Percentiles rank a stretch among this genome's conserved stretches.
These are phyloP conservation scores for Platalea minor DNA, from an alignment of 2,797 vertebrate species.

Conservation along the genomic window DNA sequence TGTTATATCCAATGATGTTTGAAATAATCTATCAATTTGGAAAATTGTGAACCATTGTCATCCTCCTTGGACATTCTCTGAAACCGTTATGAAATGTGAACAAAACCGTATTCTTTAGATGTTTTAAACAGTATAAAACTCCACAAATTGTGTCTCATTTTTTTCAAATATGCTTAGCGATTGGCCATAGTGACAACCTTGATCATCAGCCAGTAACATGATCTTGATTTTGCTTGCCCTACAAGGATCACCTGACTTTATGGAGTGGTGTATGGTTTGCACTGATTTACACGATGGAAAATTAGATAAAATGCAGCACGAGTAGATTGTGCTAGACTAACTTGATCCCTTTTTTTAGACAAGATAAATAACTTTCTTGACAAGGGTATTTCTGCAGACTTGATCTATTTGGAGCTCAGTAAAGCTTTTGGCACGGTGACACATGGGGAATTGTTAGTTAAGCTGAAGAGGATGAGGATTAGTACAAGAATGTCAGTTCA, in stretches of 20 bases:
- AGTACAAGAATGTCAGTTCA: constrained; percentile 16
- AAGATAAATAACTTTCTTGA: neutral
- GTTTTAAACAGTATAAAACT: neutral
- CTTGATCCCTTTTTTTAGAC: neutral
- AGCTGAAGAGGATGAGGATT: constrained; percentile 15
- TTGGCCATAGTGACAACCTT: neutral
- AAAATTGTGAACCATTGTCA: neutral
- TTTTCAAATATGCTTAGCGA: neutral
- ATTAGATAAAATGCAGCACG: neutral
- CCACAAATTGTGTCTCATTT: neutral
- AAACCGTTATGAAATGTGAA: accelerated
- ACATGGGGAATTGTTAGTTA: neutral
- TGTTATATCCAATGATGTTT: neutral
- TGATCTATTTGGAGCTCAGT: neutral
- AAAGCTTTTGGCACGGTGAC: constrained; percentile 1
- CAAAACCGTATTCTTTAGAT: neutral
- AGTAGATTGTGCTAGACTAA: neutral
- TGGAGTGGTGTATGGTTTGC: neutral
- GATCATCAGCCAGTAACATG: neutral
- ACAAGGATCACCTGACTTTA: neutral
- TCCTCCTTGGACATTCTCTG: neutral
- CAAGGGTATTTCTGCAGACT: neutral
- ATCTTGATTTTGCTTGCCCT: neutral
- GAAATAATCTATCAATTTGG: neutral
- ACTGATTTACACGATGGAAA: neutral